Evolutionary conservation across 2,113 vertebrate species (phyloP).

Genomic region (Anoura caudifer): DNA sequence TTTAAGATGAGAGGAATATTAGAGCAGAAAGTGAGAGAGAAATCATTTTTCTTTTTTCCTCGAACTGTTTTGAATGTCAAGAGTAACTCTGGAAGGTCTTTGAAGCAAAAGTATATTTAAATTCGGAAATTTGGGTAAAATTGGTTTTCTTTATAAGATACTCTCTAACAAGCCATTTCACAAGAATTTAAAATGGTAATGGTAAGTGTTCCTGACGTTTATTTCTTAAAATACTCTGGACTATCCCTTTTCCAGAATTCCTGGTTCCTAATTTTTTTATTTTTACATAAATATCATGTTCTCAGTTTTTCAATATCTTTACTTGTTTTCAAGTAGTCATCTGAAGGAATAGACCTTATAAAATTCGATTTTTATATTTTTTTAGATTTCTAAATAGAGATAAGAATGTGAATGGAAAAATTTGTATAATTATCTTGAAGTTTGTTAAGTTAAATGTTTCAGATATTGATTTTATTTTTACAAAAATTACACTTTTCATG

Average conservation of each 20-base stretch:
- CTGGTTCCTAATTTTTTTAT: conserved; percentile 11
- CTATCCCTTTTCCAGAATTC: not conserved
- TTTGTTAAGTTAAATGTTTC: conserved; percentile 37
- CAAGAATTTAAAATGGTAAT: not conserved
- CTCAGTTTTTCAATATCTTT: not conserved
- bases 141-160: not conserved
- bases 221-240: not conserved
- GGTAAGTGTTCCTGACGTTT: not conserved
- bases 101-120: not conserved
- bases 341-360: not conserved
- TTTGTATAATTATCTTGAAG: conserved; percentile 16
- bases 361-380: conserved; percentile 10
- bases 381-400: not conserved
- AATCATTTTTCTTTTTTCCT: not conserved
- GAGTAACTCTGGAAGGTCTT: not conserved
- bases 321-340: not conserved
- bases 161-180: not conserved
- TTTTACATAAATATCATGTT: not conserved
- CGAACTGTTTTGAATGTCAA: not conserved
- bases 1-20: not conserved
- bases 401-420: not conserved
- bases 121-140: not conserved
- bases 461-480: not conserved
- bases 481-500: conserved; percentile 1
- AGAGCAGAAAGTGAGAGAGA: not conserved